Evolutionary conservation across 1,140 invertebrate genomes (phyloP).

Genomic region (Gonatopus flavifemur): DNA sequence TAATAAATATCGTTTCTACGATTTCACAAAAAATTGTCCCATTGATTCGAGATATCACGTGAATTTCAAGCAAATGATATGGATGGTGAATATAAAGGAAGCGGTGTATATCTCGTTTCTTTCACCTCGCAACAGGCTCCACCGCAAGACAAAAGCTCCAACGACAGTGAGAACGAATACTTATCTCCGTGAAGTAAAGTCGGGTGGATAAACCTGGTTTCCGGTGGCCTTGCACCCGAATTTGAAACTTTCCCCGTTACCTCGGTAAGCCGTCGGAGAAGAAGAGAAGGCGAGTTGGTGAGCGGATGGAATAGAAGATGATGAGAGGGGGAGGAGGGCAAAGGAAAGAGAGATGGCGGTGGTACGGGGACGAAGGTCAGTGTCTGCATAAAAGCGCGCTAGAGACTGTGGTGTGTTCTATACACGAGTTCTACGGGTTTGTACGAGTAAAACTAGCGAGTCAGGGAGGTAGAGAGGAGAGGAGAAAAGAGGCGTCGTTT

Average conservation of each 20-base stretch:
- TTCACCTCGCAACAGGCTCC: no score
- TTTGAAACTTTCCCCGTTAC: slow-evolving; percentile 57
- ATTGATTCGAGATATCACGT: no score
- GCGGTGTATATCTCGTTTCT: no score
- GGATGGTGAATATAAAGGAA: no score
- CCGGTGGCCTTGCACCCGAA: slow-evolving; percentile 55
- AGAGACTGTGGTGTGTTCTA: slow-evolving; percentile 42
- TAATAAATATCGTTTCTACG: no score
- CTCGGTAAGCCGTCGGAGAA: slow-evolving; percentile 15
- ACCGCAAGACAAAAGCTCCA: no score
- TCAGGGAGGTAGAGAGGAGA: slow-evolving; percentile 11
- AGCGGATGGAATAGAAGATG: slow-evolving; percentile 1
- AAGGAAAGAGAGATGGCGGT: no score
- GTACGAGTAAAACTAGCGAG: no score
- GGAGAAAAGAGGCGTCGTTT: slow-evolving; percentile 33
- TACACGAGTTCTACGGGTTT: no score
- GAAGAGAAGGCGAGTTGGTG: slow-evolving; percentile 2
- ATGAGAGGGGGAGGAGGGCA: slow-evolving; percentile 21
- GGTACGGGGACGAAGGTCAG: slow-evolving; percentile 54
- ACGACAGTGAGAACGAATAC: slow-evolving; percentile 13
- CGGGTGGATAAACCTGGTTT: slow-evolving; percentile 30
- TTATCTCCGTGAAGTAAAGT: slow-evolving; percentile 14
- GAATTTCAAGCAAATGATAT: no score
- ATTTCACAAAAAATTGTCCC: no score
- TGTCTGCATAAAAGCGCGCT: slow-evolving; percentile 58